Percentiles rank a stretch among this genome's conserved stretches.
phyloP scores from a whole-genome alignment of 2,797 vertebrate genomes.

The Esox masquinongy region DNA sequence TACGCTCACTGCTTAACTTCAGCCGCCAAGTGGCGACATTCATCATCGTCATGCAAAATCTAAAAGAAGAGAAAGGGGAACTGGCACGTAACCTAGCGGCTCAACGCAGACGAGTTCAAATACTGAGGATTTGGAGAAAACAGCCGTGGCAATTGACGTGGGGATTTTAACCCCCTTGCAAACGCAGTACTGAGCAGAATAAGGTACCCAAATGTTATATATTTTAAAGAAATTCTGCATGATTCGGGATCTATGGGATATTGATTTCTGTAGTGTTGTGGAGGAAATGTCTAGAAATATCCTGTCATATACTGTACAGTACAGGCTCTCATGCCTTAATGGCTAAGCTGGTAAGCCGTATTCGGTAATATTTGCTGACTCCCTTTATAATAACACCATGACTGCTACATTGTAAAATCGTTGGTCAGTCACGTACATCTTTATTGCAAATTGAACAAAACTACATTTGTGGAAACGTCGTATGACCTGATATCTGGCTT shows the following conservation, averaged over 20 bases:
- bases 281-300: constrained; percentile 23
- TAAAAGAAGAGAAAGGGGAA: not conserved
- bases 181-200: not conserved
- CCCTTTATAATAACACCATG: not conserved
- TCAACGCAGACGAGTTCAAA: not conserved
- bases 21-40: constrained; percentile 29
- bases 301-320: not conserved
- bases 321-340: not conserved
- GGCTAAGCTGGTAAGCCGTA: not conserved
- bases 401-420: too few relatives aligned
- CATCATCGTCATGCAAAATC: not conserved
- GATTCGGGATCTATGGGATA: not conserved
- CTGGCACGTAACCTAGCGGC: not conserved
- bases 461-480: not conserved
- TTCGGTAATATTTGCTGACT: not conserved
- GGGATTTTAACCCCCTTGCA: constrained; percentile 4
- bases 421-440: not conserved
- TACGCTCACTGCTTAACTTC: not conserved
- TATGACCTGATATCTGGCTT: not conserved
- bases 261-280: not conserved
- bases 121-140: constrained; percentile 13
- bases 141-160: constrained; percentile 4
- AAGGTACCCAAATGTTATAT: not conserved
- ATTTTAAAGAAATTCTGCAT: not conserved
- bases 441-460: not conserved